Evolutionary conservation across 1,140 invertebrate species (phyloP), one percentile per base, ranked within the genome.

Genomic region (Drosophila nebulosa): DNA sequence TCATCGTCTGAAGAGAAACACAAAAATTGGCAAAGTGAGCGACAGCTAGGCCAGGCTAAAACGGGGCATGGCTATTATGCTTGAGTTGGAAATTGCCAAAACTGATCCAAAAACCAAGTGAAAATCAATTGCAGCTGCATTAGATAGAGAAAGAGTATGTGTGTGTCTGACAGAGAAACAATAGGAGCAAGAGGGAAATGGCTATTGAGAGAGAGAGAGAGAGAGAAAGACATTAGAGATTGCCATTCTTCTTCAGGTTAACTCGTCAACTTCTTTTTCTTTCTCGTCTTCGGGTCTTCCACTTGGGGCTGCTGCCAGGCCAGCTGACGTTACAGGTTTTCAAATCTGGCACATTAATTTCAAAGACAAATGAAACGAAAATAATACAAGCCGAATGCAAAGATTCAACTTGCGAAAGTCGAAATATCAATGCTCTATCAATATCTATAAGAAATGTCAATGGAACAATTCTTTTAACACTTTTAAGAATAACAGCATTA

Each of bases 281-380:
- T 14, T 32, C 22, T 42, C 16, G 24, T 55, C 16, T 32, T 35
- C 10, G 16, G 24, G 53, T 32, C 52, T 21, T 14, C 46, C 65
- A 30, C 55, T 71, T 46, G 36, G 21, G 66, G 58, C 58, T 14
- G 10, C 53, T 52, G 62, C 9, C 22, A 14, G 14, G 26, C 58
- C 72, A 78, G 72, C 79, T 79, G 64, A 70, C 64, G 66, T 68
- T 77, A 88, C 80, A 85, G 80, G 83, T 88, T 85, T 88, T 84
- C 76, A 83, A 85, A 83, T 79, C 79, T 83, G 80, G 79, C 79
- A 83, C 79, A 84, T 83, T 84, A 83, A 86, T 81, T 81, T 77
- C 74, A 81, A 86, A 81, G 65, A 81, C 80, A 86, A 86, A 86
- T 85, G 73, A 88, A 85, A 85, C 71, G 76, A 76, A 85, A 69